phyloP scores from a whole-genome alignment of 2,797 vertebrate species.

The Pseudochromis fuscus region DNA sequence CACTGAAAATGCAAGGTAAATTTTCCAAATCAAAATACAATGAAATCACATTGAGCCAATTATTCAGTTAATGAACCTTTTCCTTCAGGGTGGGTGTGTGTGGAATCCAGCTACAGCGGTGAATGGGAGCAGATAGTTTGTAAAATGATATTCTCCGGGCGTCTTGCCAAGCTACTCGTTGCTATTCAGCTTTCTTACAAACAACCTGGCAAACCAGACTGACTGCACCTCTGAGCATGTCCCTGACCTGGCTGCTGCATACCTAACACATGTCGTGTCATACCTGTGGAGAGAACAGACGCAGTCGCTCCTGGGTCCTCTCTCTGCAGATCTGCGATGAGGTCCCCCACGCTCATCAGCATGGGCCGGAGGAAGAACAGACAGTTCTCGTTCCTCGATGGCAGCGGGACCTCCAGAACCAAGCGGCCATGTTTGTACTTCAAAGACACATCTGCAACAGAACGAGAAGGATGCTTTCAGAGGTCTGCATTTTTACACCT shows the following conservation, averaged over 20 bases:
- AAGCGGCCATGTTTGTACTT: slow-evolving; percentile 89
- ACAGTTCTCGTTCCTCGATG: slow-evolving; percentile 92
- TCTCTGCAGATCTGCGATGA: slow-evolving; percentile 87
- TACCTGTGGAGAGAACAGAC: slow-evolving; percentile 85
- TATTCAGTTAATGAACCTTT: background rate
- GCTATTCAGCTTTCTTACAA: background rate
- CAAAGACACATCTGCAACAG: slow-evolving; percentile 84
- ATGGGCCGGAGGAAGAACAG: slow-evolving; percentile 89
- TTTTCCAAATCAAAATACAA: background rate
- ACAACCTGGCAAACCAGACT: slow-evolving; percentile 18
- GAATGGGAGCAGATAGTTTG: background rate
- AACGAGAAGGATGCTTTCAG: slow-evolving; percentile 8
- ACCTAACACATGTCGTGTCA: background rate
- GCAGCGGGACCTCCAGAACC: slow-evolving; percentile 88
- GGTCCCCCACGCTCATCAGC: slow-evolving; percentile 88
- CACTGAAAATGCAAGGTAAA: background rate
- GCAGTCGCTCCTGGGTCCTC: slow-evolving; percentile 90
- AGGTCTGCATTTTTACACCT: too few relatives aligned
- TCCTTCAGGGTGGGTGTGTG: background rate
- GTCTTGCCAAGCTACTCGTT: background rate
- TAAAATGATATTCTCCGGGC: background rate
- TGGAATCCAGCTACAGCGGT: background rate
- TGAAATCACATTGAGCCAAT: background rate
- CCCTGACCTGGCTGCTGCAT: fast-evolving
- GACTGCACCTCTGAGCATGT: slow-evolving; percentile 13